Percentiles rank a stretch among this genome's conserved stretches.
phyloP scores from a whole-genome alignment of 30 jellyfish, hydroid and myxozoan genomes.

The Hydractinia symbiolongicarpus region DNA sequence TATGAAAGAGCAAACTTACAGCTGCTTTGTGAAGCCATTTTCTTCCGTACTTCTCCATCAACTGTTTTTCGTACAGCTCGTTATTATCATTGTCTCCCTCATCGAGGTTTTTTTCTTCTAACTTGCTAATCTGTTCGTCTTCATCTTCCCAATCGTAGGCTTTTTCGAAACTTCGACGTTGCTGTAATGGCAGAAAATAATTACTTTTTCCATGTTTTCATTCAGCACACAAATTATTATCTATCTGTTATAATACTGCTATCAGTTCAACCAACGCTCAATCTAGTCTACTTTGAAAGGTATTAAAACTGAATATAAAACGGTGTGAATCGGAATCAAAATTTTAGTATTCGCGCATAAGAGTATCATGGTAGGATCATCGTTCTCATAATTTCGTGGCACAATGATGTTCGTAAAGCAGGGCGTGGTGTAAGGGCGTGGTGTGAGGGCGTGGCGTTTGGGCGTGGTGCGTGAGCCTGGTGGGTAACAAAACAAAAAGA shows the following conservation, averaged over 20 bases:
- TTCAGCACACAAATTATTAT: neutral
- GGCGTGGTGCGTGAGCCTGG: no score
- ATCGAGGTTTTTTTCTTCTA: constrained; percentile 19
- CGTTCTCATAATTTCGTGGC: no score
- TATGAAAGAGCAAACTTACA: neutral
- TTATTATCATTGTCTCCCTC: neutral
- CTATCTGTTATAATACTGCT: no score
- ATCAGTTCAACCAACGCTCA: no score
- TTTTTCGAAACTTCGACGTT: constrained; percentile 20
- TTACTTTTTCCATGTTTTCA: neutral
- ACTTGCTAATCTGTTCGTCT: constrained; percentile 4
- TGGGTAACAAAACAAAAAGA: neutral
- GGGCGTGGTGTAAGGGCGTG: no score
- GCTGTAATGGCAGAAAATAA: constrained; percentile 3
- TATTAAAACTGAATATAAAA: no score
- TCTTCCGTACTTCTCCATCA: neutral
- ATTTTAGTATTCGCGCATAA: no score
- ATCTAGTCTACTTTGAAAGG: no score
- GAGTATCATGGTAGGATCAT: no score
- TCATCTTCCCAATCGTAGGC: constrained; percentile 27
- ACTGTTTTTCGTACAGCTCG: neutral
- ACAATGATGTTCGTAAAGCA: no score
- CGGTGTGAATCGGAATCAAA: no score
- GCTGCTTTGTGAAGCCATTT: constrained; percentile 1
- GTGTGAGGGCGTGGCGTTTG: no score